These are phyloP conservation scores for Chlorospingus semifuscus DNA, from an alignment of 2,797 vertebrate genomes.

Conservation along the genomic window DNA sequence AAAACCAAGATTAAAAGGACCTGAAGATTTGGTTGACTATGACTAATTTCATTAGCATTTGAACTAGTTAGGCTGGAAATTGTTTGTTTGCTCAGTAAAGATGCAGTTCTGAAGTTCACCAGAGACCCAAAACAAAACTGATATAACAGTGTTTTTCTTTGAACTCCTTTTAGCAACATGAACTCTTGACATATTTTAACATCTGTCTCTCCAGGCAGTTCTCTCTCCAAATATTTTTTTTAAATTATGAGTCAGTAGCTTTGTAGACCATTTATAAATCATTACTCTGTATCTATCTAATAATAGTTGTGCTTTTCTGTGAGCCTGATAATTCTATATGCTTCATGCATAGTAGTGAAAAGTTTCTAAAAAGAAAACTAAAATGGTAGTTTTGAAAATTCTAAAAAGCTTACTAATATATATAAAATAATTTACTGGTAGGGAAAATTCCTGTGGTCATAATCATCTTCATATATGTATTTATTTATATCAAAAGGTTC, in stretches of 20 bases:
- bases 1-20: conserved; percentile 64
- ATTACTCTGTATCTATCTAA: conserved; percentile 58
- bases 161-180: conserved; percentile 59
- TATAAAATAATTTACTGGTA: conserved; percentile 29
- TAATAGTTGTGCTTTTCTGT: conserved; percentile 51
- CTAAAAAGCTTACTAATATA: conserved; percentile 57
- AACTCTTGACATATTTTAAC: conserved; percentile 64
- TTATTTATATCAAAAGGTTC: conserved; percentile 45
- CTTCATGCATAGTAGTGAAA: conserved; percentile 59
- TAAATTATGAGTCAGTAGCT: conserved; percentile 41
- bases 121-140: conserved; percentile 55
- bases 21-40: conserved; percentile 67
- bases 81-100: conserved; percentile 69
- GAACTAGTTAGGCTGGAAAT: conserved; percentile 66
- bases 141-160: conserved; percentile 66
- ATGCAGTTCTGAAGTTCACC: conserved; percentile 56
- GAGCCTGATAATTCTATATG: conserved; percentile 48
- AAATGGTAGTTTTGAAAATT: conserved; percentile 44
- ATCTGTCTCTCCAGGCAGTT: conserved; percentile 61
- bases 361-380: conserved; percentile 58
- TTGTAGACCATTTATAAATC: conserved; percentile 56
- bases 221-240: conserved; percentile 61
- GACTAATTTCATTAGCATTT: conserved; percentile 67
- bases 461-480: conserved; percentile 62
- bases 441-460: conserved; percentile 52